Evolutionary conservation across 2,888 invertebrate genomes (phyloP).

Genomic region (Tipula lateralis): DNA sequence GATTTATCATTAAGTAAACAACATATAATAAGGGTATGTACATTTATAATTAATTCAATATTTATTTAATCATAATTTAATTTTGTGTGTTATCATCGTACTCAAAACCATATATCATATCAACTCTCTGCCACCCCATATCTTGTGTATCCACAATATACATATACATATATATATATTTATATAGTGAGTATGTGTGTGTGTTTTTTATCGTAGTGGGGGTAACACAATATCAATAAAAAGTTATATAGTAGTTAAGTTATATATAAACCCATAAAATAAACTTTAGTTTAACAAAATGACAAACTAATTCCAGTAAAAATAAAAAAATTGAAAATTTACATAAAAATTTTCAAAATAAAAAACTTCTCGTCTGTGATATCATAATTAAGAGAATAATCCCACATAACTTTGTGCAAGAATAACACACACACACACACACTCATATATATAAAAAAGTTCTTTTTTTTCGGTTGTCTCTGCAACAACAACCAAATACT

Average conservation of each 20-base stretch:
- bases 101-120: not conserved
- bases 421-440: not conserved
- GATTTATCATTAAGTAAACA: constrained; percentile 51
- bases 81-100: constrained; percentile 7
- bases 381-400: constrained; percentile 11
- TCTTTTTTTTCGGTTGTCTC: not conserved
- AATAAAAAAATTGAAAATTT: not conserved
- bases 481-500: not conserved
- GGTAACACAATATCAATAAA: not conserved
- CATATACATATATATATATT: not conserved
- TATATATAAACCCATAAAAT: not conserved
- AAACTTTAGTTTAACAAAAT: constrained; percentile 11
- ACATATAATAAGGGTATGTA: constrained; percentile 57
- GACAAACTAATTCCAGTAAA: constrained; percentile 1
- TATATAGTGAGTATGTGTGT: not conserved
- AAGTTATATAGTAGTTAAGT: constrained; percentile 5
- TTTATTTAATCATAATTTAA: constrained; percentile 24
- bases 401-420: constrained; percentile 19
- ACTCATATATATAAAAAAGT: not conserved
- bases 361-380: constrained; percentile 3
- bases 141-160: not conserved
- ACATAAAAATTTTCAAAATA: constrained; percentile 3
- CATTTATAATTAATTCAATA: constrained; percentile 6
- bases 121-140: not conserved
- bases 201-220: not conserved